Percentiles rank a stretch among this genome's conserved stretches.
Conservation (phyloP, 2,888 invertebrate genomes). For the Cyaniris semiargus region DNA sequence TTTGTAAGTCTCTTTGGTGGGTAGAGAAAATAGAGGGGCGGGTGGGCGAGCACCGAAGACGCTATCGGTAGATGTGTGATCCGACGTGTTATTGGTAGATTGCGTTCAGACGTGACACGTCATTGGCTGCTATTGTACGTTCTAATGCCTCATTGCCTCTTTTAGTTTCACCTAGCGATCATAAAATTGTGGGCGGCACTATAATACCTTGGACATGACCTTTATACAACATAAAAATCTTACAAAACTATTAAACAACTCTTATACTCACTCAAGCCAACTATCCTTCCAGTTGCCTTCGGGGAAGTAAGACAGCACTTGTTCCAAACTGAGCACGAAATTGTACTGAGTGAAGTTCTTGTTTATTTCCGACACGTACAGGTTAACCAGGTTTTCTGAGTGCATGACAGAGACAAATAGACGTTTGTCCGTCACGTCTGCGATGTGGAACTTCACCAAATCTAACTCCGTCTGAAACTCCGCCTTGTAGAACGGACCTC, state of each 20-base stretch:
- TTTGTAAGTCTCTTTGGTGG: no score
- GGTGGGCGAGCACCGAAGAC: no score
- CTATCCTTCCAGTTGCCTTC: slow-evolving; percentile 89
- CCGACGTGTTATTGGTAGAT: no score
- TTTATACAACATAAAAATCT: no score
- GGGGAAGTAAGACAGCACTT: slow-evolving; percentile 91
- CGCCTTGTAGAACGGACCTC: slow-evolving; percentile 85
- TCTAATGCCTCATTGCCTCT: no score
- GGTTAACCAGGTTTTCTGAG: slow-evolving; percentile 84
- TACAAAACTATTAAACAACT: not conserved
- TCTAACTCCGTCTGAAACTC: slow-evolving; percentile 87
- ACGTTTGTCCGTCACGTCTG: slow-evolving; percentile 90
- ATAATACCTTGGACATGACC: no score
- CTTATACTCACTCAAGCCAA: slow-evolving; percentile 87
- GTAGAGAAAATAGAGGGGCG: no score
- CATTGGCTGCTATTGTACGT: no score
- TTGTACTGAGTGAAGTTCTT: slow-evolving; percentile 83
- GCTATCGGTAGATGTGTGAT: no score
- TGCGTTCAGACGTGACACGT: no score
- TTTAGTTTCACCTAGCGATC: no score
- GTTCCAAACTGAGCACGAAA: slow-evolving; percentile 89
- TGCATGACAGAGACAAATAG: slow-evolving; percentile 92
- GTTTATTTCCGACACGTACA: slow-evolving; percentile 89
- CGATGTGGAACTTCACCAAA: slow-evolving; percentile 86
- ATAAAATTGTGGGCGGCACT: no score